Conservation (phyloP, 2,113 vertebrate species). For the Echinops telfairi region DNA sequence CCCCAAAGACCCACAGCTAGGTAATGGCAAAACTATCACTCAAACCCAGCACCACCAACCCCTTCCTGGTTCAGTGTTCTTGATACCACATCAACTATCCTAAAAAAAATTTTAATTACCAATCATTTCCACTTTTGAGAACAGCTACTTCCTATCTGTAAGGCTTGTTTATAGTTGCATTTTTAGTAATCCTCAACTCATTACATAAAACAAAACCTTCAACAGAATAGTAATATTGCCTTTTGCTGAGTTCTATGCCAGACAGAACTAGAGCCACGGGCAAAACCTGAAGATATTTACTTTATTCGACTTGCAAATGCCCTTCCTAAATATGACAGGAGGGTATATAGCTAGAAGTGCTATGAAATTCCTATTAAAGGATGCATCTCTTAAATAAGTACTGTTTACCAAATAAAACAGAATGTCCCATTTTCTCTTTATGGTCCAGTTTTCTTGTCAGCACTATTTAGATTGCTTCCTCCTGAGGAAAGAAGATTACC, state of each 20-base stretch:
- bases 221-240: conserved; percentile 47
- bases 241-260: conserved; percentile 53
- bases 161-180: conserved; percentile 22
- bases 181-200: conserved; percentile 35
- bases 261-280: conserved; percentile 34
- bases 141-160: neutral
- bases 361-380: conserved; percentile 51
- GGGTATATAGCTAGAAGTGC: neutral
- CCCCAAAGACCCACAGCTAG: neutral
- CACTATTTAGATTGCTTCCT: neutral
- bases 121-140: neutral
- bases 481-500: conserved; percentile 27
- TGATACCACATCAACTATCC: neutral
- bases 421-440: conserved; percentile 60
- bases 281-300: conserved; percentile 63
- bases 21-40: neutral
- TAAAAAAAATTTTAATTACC: neutral
- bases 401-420: conserved; percentile 62
- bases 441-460: conserved; percentile 66
- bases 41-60: neutral
- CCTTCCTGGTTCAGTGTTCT: neutral
- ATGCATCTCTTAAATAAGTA: conserved; percentile 55
- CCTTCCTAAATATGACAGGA: conserved; percentile 56
- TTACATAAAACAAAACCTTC: conserved; percentile 62
- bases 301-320: conserved; percentile 64